Percentiles rank a stretch among this genome's conserved stretches.
These are phyloP conservation scores for Dioctria rufipes DNA, from an alignment of 2,888 invertebrate species.

Conservation along the genomic window DNA sequence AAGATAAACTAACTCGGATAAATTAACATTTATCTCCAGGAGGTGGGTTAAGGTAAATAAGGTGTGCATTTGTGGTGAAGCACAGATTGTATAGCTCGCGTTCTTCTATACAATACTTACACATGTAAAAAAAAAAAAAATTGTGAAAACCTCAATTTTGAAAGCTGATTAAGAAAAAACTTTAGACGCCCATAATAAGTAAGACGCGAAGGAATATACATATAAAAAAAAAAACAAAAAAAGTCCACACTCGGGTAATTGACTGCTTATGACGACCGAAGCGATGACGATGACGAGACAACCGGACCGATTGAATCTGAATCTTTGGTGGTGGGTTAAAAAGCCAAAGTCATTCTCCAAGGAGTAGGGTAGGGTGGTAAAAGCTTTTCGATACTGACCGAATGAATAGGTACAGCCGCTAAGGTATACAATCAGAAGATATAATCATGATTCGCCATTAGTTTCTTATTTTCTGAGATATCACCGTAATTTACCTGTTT, in stretches of 20 bases:
- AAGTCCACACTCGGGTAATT: slow-evolving; percentile 29
- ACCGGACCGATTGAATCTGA: neutral
- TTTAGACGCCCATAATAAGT: neutral
- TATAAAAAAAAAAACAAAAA: neutral
- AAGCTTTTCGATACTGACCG: slow-evolving; percentile 11
- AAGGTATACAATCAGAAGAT: neutral
- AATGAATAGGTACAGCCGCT: neutral
- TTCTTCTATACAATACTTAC: neutral
- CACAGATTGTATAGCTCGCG: neutral
- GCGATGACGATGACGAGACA: too few relatives aligned
- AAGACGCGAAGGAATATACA: neutral
- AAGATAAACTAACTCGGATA: slow-evolving; percentile 61
- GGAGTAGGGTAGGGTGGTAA: slow-evolving; percentile 25
- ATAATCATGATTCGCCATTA: neutral
- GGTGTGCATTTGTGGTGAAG: slow-evolving; percentile 38
- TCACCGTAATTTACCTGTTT: neutral
- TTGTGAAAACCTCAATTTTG: slow-evolving; percentile 11
- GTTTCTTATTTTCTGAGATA: slow-evolving; percentile 7
- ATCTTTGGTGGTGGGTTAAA: slow-evolving; percentile 33
- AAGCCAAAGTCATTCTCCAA: slow-evolving; percentile 34
- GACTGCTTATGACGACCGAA: slow-evolving; percentile 27
- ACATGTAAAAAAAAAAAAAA: neutral
- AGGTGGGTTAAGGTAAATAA: slow-evolving; percentile 54
- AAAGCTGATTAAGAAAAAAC: slow-evolving; percentile 27
- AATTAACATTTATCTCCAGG: slow-evolving; percentile 52